Evolutionary conservation across 2,797 vertebrate species (phyloP).

Genomic region (Sparus aurata): DNA sequence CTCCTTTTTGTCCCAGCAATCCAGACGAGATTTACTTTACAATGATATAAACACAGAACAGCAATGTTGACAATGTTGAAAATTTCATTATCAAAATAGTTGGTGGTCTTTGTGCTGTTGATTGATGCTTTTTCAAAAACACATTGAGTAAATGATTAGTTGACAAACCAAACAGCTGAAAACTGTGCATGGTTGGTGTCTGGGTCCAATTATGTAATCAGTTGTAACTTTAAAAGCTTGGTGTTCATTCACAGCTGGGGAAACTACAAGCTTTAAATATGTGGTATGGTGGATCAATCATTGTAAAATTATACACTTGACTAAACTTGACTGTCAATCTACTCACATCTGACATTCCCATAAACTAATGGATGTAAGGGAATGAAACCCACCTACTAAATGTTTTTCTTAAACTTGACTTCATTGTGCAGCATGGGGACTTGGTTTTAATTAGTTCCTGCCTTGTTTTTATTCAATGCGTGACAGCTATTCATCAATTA

Average conservation of each 20-base stretch:
- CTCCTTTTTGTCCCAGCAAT: neutral
- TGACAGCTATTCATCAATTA: constrained; percentile 38
- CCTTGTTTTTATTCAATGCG: constrained; percentile 14
- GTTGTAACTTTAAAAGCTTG: neutral
- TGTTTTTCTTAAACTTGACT: neutral
- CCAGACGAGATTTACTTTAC: neutral
- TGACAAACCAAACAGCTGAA: too few species aligned
- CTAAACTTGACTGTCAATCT: neutral
- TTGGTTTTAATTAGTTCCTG: neutral
- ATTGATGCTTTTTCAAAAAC: too few species aligned
- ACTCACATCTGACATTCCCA: neutral
- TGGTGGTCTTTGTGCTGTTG: neutral
- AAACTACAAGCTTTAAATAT: neutral
- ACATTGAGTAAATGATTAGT: too few species aligned
- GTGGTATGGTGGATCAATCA: neutral
- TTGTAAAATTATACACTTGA: neutral
- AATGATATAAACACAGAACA: neutral
- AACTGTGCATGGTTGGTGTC: neutral
- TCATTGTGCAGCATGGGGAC: neutral
- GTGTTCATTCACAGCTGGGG: neutral
- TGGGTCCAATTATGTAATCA: neutral
- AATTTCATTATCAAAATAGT: neutral
- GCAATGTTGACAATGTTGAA: too few species aligned
- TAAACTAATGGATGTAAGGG: neutral
- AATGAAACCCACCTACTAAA: neutral